Percentiles rank a stretch among this genome's conserved stretches.
Conservation (phyloP, 2,113 vertebrate species). For the Chaetodon auriga region DNA sequence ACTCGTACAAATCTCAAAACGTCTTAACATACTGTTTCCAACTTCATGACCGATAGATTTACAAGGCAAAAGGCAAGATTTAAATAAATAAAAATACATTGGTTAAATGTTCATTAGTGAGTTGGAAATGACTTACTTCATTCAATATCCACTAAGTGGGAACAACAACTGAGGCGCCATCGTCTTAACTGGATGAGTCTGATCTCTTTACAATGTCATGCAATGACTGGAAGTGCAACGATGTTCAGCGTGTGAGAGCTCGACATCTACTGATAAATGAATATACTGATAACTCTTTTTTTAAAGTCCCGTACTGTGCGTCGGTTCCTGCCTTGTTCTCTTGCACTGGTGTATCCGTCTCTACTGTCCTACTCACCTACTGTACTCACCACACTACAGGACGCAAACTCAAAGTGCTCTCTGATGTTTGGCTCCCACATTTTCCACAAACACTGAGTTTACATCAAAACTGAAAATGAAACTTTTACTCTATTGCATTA, state of each 20-base stretch:
- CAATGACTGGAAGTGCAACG: constrained; percentile 26
- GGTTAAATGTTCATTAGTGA: constrained; percentile 55
- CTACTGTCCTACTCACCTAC: constrained; percentile 26
- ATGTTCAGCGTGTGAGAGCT: constrained; percentile 7
- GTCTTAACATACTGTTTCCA: constrained; percentile 50
- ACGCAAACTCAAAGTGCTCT: constrained; percentile 23
- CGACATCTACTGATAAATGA: constrained; percentile 10
- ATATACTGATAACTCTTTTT: not conserved
- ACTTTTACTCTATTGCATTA: constrained; percentile 10
- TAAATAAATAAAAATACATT: constrained; percentile 47
- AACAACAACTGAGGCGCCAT: constrained; percentile 38
- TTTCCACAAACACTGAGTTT: constrained; percentile 31
- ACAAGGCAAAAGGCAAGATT: constrained; percentile 65
- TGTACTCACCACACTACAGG: constrained; percentile 13
- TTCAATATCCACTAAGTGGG: constrained; percentile 40
- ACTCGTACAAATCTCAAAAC: constrained; percentile 71
- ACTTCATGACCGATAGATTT: constrained; percentile 60
- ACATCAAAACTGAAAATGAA: constrained; percentile 24
- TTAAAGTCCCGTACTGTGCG: not conserved
- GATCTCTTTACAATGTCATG: constrained; percentile 37
- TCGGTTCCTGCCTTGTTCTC: not conserved
- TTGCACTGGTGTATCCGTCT: not conserved
- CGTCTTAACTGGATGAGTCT: not conserved
- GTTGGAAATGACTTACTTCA: constrained; percentile 42
- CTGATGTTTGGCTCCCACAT: constrained; percentile 15